Base-by-base conservation (phyloP, 1,140 invertebrate species). In the Drosophila nannoptera region DNA sequence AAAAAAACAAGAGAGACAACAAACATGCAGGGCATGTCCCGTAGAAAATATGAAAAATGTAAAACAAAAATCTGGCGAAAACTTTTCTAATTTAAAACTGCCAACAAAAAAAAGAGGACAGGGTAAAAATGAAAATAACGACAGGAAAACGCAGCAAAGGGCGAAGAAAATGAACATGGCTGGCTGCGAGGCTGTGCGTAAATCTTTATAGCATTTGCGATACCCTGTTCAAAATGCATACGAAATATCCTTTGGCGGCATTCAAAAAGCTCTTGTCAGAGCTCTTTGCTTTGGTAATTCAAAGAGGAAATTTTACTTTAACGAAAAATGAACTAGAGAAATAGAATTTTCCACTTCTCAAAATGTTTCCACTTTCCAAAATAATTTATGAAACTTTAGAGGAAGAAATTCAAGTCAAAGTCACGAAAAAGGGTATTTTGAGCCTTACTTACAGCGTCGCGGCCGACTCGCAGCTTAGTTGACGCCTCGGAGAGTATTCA, bases 41-140 rank as follows among this genome's bases (percentile, higher is more conserved):
- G 71, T 75, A 75, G 81, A 86, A 86, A 86, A 86, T 86, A 86
- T 87, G 81, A 86, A 86, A 84, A 86, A 86, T 87, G 82, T 87
- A 77, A 87, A 86, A 86, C 82, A 86, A 86, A 86, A 86, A 86
- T 86, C 82, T 77, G 74, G 81, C 77, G 66, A 86, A 83, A 86
- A 84, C 81, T 86, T 86, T 86, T 86, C 81, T 86, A 86, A 86
- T 86, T 86, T 86, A 86, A 86, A 86, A 86, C 81, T 86, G 81
- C 81, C 81, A 86, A 81, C 72, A 77, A 67, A 82, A 70, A 74
- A 65, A 36, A 52, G 40, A 61, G 55, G 64, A 73, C 58, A 59
- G 60, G 56, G 77, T 62, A 76, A 69, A 62, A 71, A 74, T 60
- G 22, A 62, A 86, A 86, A 74, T 64, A 77, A 80, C 58, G 46